Percentiles rank a stretch among this genome's conserved stretches.
Conservation (phyloP, 2,797 vertebrate genomes). For the Tenualosa thibaudeaui region DNA sequence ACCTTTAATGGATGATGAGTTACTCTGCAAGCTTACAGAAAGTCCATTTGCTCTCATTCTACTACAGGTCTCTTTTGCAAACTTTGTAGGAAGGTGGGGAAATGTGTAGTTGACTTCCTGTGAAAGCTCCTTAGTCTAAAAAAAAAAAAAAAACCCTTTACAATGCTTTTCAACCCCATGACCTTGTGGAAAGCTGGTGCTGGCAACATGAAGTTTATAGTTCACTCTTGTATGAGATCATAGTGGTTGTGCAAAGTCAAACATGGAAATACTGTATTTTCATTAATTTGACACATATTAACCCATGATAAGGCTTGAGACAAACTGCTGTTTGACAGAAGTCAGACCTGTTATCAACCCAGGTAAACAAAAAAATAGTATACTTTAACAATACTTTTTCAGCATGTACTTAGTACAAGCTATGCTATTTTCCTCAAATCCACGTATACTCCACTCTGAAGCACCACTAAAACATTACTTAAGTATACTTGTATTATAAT, state of each 20-base stretch:
- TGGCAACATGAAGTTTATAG: neutral
- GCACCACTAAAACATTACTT: too few species aligned
- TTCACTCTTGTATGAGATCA: neutral
- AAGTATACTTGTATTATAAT: too few species aligned
- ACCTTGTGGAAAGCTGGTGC: neutral
- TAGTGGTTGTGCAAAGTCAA: neutral
- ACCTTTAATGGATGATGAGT: neutral
- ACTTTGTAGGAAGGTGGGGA: neutral
- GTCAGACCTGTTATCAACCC: too few species aligned
- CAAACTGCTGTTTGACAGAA: neutral
- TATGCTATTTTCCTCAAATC: too few species aligned
- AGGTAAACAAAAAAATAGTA: too few species aligned
- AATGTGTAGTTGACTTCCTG: neutral
- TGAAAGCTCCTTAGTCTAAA: neutral
- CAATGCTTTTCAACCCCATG: neutral
- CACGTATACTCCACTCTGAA: too few species aligned
- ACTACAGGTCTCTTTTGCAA: neutral
- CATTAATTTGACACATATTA: neutral
- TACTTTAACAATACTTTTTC: too few species aligned
- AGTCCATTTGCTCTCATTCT: neutral
- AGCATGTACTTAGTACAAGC: too few species aligned
- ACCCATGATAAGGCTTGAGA: neutral
- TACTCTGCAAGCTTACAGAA: neutral
- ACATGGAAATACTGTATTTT: neutral
- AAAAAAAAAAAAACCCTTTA: neutral